Evolutionary conservation across 2,888 invertebrate species (phyloP).

Genomic region (Nezara viridula): DNA sequence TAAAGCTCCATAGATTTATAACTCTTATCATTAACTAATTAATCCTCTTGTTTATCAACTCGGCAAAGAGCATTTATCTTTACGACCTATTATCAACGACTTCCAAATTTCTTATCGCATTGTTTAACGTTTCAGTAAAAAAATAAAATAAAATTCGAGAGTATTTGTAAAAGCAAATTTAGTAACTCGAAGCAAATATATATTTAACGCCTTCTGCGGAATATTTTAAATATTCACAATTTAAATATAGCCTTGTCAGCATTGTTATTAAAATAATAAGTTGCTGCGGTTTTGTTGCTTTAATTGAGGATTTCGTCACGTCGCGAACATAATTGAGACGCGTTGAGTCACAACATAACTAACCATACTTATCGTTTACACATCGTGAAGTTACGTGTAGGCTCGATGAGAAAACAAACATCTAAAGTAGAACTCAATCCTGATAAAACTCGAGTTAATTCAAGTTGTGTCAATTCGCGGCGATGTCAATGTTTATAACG

Average conservation of each 20-base stretch:
- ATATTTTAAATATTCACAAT: too few relatives aligned
- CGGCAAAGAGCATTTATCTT: constrained; percentile 6
- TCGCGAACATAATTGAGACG: too few relatives aligned
- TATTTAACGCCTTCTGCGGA: too few relatives aligned
- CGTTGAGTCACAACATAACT: too few relatives aligned
- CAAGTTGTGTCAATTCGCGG: neutral
- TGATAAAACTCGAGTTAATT: neutral
- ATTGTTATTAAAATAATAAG: too few relatives aligned
- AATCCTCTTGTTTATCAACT: constrained; percentile 32
- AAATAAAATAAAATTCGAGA: too few relatives aligned
- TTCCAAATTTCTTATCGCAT: constrained; percentile 34
- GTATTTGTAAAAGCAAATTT: neutral
- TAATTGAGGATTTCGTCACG: too few relatives aligned
- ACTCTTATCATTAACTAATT: constrained; percentile 13
- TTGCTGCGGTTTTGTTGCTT: too few relatives aligned
- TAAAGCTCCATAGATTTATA: constrained; percentile 23
- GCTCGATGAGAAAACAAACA: too few relatives aligned
- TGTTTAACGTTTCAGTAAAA: neutral
- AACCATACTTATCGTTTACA: too few relatives aligned
- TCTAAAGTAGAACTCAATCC: neutral
- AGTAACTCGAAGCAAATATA: neutral
- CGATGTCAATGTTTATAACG: neutral
- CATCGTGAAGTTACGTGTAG: too few relatives aligned
- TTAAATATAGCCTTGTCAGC: too few relatives aligned
- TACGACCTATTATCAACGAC: neutral